These are phyloP conservation scores for Electrona antarctica DNA, from an alignment of 2,113 vertebrate genomes.

Conservation along the genomic window DNA sequence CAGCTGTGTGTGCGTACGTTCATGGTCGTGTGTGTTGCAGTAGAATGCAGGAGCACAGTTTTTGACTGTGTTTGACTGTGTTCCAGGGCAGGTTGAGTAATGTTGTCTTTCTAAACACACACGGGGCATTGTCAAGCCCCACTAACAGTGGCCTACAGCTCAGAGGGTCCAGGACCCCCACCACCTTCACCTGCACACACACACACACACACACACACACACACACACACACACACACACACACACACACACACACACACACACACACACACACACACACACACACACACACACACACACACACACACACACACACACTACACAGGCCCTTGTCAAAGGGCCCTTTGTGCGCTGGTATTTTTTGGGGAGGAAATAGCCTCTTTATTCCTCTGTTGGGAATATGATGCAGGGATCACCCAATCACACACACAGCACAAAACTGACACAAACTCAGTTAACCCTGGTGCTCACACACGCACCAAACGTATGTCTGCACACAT, in stretches of 20 bases:
- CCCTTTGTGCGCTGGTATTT: slow-evolving; percentile 88
- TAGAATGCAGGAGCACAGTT: neutral
- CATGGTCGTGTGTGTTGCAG: too few relatives aligned
- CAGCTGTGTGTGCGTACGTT: too few relatives aligned
- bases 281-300: slow-evolving; percentile 3
- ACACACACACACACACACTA: slow-evolving; percentile 17
- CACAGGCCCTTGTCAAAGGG: slow-evolving; percentile 78
- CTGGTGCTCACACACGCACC: slow-evolving; percentile 5
- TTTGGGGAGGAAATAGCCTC: slow-evolving; percentile 91
- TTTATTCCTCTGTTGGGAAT: slow-evolving; percentile 92
- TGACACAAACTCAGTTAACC: slow-evolving; percentile 76
- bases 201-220: slow-evolving; percentile 6
- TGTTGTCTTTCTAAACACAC: slow-evolving; percentile 27
- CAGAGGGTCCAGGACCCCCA: slow-evolving; percentile 62
- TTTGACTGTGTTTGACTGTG: neutral
- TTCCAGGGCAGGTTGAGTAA: slow-evolving; percentile 9
- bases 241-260: slow-evolving; percentile 35
- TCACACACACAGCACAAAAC: slow-evolving; percentile 76
- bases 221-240: slow-evolving; percentile 26
- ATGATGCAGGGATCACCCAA: slow-evolving; percentile 92
- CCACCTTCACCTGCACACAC: slow-evolving; percentile 24
- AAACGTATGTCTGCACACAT: slow-evolving; percentile 8
- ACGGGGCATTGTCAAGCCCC: slow-evolving; percentile 56
- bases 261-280: slow-evolving; percentile 15
- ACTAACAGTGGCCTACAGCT: slow-evolving; percentile 60